phyloP scores from a whole-genome alignment of 2,888 invertebrate species.

The Calameuta idolon region DNA sequence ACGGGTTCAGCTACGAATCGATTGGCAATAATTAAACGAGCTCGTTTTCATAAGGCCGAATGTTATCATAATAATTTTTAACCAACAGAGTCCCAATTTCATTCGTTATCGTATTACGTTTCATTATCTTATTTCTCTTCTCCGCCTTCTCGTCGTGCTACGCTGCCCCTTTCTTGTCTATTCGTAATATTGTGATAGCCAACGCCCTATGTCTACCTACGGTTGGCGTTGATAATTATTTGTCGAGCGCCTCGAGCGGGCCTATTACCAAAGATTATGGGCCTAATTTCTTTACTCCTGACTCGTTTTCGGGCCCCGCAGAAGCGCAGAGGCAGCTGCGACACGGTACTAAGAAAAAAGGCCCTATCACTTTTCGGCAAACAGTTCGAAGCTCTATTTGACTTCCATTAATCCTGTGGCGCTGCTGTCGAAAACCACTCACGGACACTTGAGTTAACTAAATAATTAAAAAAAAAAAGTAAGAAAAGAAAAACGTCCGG shows the following conservation, averaged over 20 bases:
- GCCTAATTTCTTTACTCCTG: background rate
- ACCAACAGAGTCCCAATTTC: background rate
- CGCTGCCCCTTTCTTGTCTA: background rate
- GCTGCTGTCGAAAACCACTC: slow-evolving; percentile 7
- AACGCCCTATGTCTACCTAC: background rate
- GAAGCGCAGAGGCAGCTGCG: background rate
- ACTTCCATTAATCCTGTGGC: slow-evolving; percentile 22
- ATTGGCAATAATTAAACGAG: background rate
- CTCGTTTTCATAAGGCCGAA: background rate
- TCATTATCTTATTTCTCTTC: background rate
- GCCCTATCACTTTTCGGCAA: slow-evolving; percentile 20
- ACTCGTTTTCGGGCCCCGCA: background rate
- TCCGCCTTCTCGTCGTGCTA: background rate
- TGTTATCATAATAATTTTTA: background rate
- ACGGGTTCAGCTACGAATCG: background rate
- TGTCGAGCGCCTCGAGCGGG: background rate
- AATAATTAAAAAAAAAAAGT: background rate
- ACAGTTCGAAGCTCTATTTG: slow-evolving; percentile 22
- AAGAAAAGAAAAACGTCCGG: background rate
- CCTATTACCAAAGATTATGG: background rate
- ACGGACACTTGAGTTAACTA: background rate
- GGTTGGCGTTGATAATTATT: background rate
- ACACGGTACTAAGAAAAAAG: background rate
- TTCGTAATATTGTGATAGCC: background rate
- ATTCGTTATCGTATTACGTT: background rate